phyloP scores from a whole-genome alignment of 2,888 invertebrate genomes.

The Petrolisthes manimaculis region DNA sequence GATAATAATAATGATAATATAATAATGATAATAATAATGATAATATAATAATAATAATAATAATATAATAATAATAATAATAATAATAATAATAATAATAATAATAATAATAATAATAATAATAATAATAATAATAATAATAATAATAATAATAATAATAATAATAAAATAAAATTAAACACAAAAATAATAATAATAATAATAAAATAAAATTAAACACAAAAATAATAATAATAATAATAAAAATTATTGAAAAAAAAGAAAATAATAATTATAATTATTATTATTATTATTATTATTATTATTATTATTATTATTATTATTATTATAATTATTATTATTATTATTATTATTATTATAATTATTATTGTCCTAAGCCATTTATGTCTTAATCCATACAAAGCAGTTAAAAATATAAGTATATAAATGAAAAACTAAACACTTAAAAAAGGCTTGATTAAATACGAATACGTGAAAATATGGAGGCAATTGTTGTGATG shows the following conservation, averaged over 20 bases:
- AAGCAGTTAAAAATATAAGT: neutral
- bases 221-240: slow-evolving; percentile 1
- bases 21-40: no score
- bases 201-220: neutral
- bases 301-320: slow-evolving; percentile 19
- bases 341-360: neutral
- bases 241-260: no score
- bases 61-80: no score
- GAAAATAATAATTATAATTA: slow-evolving; percentile 4
- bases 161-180: slow-evolving; percentile 12
- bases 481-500: no score
- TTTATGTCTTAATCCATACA: neutral
- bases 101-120: neutral
- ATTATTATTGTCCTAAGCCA: no score
- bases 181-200: slow-evolving; percentile 10
- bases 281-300: slow-evolving; percentile 22
- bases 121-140: neutral
- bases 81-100: no score
- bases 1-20: no score
- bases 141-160: slow-evolving; percentile 4
- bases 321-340: neutral
- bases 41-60: no score
- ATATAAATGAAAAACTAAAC: neutral
- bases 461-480: no score
- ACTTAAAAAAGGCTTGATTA: no score